These are phyloP conservation scores for Pseudomyrmex gracilis DNA, from an alignment of 1,140 invertebrate genomes.

Conservation along the genomic window DNA sequence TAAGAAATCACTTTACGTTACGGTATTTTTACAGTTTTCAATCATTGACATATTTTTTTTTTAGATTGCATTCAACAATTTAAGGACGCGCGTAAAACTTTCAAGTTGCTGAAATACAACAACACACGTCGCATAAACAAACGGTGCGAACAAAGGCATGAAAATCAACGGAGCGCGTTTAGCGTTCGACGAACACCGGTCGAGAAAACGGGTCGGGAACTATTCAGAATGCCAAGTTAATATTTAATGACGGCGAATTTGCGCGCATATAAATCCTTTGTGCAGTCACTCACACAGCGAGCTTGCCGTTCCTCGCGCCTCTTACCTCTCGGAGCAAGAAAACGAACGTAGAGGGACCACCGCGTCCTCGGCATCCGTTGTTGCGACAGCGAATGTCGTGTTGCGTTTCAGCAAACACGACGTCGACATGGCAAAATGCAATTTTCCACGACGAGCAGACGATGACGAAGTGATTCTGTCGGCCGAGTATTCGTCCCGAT, in stretches of 20 bases:
- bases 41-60: not conserved
- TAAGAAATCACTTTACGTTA: no score
- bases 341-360: conserved; percentile 34
- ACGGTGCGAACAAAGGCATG: not conserved
- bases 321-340: conserved; percentile 6
- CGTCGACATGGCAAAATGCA: conserved; percentile 71
- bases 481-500: conserved; percentile 36
- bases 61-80: not conserved
- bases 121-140: not conserved
- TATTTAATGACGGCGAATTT: conserved; percentile 32
- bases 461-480: conserved; percentile 75
- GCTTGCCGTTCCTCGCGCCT: conserved; percentile 25
- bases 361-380: conserved; percentile 55
- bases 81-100: not conserved
- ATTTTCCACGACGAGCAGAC: conserved; percentile 68
- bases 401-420: conserved; percentile 74
- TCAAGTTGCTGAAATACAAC: no score
- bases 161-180: not conserved
- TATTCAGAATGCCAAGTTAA: not conserved
- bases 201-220: conserved; percentile 10
- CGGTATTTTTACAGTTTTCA: not conserved
- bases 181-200: not conserved
- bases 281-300: not conserved
- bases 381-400: conserved; percentile 77
- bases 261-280: not conserved